phyloP scores from a whole-genome alignment of 2,888 invertebrate genomes.

The Homarus gammarus region DNA sequence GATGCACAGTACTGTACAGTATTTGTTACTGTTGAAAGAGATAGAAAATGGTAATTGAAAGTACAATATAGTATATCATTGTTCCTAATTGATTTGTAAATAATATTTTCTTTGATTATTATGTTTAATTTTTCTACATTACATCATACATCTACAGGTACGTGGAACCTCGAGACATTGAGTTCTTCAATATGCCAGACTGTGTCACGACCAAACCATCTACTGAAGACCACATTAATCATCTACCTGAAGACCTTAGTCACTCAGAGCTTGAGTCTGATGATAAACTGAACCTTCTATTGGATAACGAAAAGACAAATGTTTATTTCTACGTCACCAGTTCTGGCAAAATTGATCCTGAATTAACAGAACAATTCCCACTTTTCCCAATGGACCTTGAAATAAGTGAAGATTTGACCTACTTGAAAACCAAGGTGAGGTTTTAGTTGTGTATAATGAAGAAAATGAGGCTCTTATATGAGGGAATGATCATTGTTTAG shows the following conservation, averaged over 20 bases:
- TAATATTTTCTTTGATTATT: no score
- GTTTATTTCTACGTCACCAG: slow-evolving; percentile 66
- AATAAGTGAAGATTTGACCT: slow-evolving; percentile 47
- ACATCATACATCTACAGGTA: slow-evolving; percentile 34
- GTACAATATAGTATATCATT: not conserved
- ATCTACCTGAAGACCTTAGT: not conserved
- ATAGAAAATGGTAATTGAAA: not conserved
- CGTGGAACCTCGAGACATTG: slow-evolving; percentile 45
- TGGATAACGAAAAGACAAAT: slow-evolving; percentile 30
- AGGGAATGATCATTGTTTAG: no score
- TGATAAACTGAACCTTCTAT: not conserved
- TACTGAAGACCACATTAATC: slow-evolving; percentile 9
- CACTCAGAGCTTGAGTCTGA: not conserved
- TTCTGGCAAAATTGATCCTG: slow-evolving; percentile 32
- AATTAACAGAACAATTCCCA: slow-evolving; percentile 65
- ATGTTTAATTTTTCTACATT: no score
- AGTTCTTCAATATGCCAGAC: slow-evolving; percentile 61
- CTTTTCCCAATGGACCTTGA: slow-evolving; percentile 62
- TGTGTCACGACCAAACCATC: slow-evolving; percentile 23
- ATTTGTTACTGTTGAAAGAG: no score
- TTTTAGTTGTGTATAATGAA: no score
- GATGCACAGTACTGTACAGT: no score
- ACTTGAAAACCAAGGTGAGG: slow-evolving; percentile 39
- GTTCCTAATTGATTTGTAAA: no score
- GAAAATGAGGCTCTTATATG: no score